Evolutionary conservation across 2,113 vertebrate genomes (phyloP).

Genomic region (Spea bombifrons): DNA sequence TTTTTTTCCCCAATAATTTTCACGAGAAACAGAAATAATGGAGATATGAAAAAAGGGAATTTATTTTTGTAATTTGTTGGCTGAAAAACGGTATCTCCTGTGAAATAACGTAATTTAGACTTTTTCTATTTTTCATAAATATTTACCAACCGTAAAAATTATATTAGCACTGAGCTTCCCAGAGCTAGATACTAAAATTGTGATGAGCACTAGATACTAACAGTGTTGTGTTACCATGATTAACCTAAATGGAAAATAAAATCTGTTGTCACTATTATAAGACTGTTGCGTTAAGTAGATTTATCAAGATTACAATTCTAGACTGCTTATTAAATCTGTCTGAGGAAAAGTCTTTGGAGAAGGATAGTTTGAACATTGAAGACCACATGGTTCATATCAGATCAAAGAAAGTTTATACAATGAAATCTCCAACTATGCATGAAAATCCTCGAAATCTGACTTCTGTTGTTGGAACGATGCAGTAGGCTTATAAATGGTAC

Average conservation of each 20-base stretch:
- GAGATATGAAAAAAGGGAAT: no score
- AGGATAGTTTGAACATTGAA: neutral
- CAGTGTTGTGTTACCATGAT: slow-evolving; percentile 1
- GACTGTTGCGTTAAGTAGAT: slow-evolving; percentile 12
- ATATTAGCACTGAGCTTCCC: no score
- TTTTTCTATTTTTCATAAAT: no score
- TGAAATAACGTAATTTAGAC: no score
- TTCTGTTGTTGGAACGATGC: slow-evolving; percentile 30
- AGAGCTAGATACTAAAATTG: neutral
- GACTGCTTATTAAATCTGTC: slow-evolving; percentile 21
- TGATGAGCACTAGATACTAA: slow-evolving; percentile 7
- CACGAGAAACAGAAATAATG: no score
- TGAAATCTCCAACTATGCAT: neutral
- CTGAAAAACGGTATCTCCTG: no score
- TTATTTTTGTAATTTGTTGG: no score
- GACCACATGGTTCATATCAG: slow-evolving; percentile 12
- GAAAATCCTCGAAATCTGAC: slow-evolving; percentile 25
- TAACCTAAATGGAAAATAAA: neutral
- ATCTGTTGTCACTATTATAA: slow-evolving; percentile 17
- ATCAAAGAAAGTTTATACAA: slow-evolving; percentile 40
- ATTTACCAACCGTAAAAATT: no score
- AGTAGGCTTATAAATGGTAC: slow-evolving; percentile 22
- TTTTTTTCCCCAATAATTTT: no score
- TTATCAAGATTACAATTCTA: slow-evolving; percentile 26
- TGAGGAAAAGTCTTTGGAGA: slow-evolving; percentile 8